These are phyloP conservation scores for Rapana venosa DNA, from an alignment of 2,888 invertebrate species.

Conservation along the genomic window DNA sequence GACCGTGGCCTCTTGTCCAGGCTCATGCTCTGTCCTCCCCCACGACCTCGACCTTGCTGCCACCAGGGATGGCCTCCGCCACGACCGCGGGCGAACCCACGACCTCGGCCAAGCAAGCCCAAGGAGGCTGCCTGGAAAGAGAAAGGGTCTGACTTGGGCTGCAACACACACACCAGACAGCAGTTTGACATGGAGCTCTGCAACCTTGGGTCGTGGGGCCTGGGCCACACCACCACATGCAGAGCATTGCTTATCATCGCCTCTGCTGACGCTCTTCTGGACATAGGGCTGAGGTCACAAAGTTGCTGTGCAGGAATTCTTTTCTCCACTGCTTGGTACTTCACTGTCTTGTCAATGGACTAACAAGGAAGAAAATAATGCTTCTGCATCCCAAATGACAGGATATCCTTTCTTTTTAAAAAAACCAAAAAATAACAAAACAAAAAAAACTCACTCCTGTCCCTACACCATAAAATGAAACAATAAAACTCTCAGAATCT, in stretches of 20 bases:
- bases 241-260: background rate
- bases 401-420: no score
- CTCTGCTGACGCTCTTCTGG: no score
- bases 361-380: no score
- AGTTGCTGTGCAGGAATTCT: no score
- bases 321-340: no score
- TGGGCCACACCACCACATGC: background rate
- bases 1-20: conserved; percentile 93
- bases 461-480: background rate
- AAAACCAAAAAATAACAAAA: no score
- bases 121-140: conserved; percentile 73
- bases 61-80: conserved; percentile 55
- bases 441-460: no score
- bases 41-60: conserved; percentile 58
- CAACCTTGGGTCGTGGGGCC: background rate
- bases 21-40: conserved; percentile 64
- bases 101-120: conserved; percentile 61
- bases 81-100: conserved; percentile 66
- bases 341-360: no score
- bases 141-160: conserved; percentile 45
- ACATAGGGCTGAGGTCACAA: no score
- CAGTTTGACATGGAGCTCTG: background rate
- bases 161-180: conserved; percentile 24
- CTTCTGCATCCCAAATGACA: no score
- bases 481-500: no score